Conservation (phyloP, 2,888 invertebrate genomes). For the Epistrophe grossulariae region DNA sequence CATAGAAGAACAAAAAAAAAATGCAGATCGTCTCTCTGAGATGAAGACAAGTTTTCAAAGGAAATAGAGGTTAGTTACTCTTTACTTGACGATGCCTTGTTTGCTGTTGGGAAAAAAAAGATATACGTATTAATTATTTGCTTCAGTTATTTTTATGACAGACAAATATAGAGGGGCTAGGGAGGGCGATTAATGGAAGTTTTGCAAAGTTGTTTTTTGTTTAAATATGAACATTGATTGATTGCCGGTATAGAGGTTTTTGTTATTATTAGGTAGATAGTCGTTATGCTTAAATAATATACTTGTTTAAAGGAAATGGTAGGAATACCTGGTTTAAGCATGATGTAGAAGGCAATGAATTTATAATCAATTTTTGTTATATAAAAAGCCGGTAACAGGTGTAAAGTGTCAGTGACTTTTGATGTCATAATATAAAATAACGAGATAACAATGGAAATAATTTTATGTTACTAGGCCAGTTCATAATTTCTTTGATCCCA, state of each 20-base stretch:
- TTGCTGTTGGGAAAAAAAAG: conserved; percentile 20
- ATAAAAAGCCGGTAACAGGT: conserved; percentile 15
- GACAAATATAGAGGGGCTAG: neutral
- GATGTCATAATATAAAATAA: conserved; percentile 19
- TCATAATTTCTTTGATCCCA: no score
- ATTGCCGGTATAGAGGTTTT: conserved; percentile 20
- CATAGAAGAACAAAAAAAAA: neutral
- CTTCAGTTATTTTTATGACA: conserved; percentile 53
- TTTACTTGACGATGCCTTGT: conserved; percentile 33
- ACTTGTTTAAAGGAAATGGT: conserved; percentile 34
- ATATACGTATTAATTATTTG: conserved; percentile 55
- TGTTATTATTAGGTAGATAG: conserved; percentile 3
- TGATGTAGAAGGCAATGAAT: conserved; percentile 1
- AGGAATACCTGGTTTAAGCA: neutral
- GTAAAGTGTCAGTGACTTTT: conserved; percentile 43
- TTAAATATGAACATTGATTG: conserved; percentile 55
- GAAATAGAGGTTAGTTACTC: conserved; percentile 63
- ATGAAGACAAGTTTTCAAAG: conserved; percentile 57
- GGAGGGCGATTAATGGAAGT: neutral
- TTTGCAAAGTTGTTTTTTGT: conserved; percentile 11
- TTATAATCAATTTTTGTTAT: conserved; percentile 7
- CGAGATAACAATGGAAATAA: neutral
- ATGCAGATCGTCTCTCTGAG: conserved; percentile 26
- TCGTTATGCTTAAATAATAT: conserved; percentile 7
- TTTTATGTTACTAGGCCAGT: no score